Evolutionary conservation across 2,888 invertebrate genomes (phyloP), one percentile per base, ranked within the genome.

Genomic region (Argyresthia goedartella): DNA sequence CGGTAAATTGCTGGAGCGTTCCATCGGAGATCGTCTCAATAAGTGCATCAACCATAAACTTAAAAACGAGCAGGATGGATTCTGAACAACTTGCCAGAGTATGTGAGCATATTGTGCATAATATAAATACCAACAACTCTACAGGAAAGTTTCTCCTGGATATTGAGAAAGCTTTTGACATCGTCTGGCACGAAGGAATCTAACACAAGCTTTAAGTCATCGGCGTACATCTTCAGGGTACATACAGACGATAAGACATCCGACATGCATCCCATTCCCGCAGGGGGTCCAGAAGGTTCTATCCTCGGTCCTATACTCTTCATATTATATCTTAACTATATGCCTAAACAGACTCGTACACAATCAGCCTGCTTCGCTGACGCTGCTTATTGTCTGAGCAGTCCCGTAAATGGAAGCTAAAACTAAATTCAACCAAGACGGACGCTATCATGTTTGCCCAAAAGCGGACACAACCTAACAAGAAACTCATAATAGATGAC

Each of bases 201-300:
- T 9, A 46, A 9, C 51, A 51, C 25, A 51, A 51, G 39, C 39
- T 51, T n/a, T 14, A 55, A 0, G 43, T 10, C 4, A 39, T 59
- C 0, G 1, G 52, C 0, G 15, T 52, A 11, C 60, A 59, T 1
- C 51, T 39, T n/a, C n/a, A n/a, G 6, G 48, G 50, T 0, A 10
- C 60, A n/a, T n/a, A n/a, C n/a, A n/a, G n/a, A n/a, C 0, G 51
- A 45, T 3, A 8, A 16, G 0, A 0, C 8, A 0, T 63, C 64
- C 0, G 0, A 47, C 0, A 33, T 36, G 1, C 52, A 51, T 1
- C 53, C 49, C 0, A 55, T 65, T 33, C 3, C 9, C 0, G 62
- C 64, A 0, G 61, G 60, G 1, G 60, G 60, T 0, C 58, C 59
- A 1, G 57, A 57, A 47, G 57, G 57, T 0, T 46, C 58, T 46